A percentile compares a stretch with the other conserved stretches of the same genome.
Evolutionary conservation across 1,140 invertebrate genomes (phyloP).

Genomic region (Trichonephila clavata): DNA sequence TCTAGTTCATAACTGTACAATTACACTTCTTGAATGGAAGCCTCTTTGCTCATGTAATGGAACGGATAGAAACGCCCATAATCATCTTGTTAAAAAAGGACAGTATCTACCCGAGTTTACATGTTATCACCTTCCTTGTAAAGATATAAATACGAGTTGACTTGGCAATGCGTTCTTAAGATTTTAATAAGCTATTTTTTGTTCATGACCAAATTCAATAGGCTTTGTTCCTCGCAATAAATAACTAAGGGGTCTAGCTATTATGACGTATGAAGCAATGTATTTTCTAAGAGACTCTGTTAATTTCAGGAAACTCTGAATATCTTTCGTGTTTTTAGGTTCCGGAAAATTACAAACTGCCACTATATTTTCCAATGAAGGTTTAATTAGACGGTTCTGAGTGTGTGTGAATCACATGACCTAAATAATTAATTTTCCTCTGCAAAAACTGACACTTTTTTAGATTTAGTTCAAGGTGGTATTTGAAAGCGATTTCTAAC

Average conservation of each 20-base stretch:
- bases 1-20: no score
- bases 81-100: no score
- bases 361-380: background rate
- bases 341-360: no score
- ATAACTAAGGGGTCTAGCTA: constrained; percentile 77
- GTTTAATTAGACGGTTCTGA: background rate
- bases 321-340: background rate
- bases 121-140: background rate
- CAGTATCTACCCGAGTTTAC: constrained; percentile 46
- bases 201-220: no score
- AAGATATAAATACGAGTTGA: background rate
- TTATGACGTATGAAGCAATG: constrained; percentile 79
- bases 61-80: no score
- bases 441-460: no score
- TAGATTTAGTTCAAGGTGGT: constrained; percentile 36
- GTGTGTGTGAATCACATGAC: constrained; percentile 63
- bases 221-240: constrained; percentile 77
- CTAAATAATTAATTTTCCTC: constrained; percentile 73
- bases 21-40: no score
- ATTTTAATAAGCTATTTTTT: constrained; percentile 74
- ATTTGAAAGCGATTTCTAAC: constrained; percentile 12
- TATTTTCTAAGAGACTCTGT: constrained; percentile 82
- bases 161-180: constrained; percentile 49
- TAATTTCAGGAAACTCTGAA: constrained; percentile 42
- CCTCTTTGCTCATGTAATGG: no score